Evolutionary conservation across 2,113 vertebrate genomes (phyloP), one percentile per base, ranked within the genome.

Genomic region (Bos indicus): DNA sequence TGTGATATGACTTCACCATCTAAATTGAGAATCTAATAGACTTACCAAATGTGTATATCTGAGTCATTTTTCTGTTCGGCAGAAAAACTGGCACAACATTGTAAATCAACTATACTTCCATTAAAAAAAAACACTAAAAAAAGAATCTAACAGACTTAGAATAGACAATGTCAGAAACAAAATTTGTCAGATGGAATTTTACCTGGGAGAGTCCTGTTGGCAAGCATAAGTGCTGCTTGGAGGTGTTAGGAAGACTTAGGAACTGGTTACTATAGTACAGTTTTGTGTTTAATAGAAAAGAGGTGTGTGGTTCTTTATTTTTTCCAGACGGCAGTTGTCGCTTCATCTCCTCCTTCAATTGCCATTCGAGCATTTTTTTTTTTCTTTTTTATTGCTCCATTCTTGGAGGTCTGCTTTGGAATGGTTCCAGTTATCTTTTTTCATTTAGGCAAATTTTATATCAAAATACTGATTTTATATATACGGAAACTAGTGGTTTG

Each of bases 371-470:
- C 97, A 87, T 96, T 97, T 98, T 80, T 26, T 98, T 97, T 52
- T 78, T 36, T 15, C 86, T 93, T 56, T 98, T 98, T 98, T 98
- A 98, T 98, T 98, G 98, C 98, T 98, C 97, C 97, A 96, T 98
- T 98, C 98, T 98, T 98, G 97, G 98, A 98, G 98, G 97, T 99
- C 98, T 98, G 98, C 97, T 98, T 98, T 99, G 98, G 98, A 99
- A 97, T 77, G 57, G 77, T 91, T 98, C 98, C 98, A 99, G 97
- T 98, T 99, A 98, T 98, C 97, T 98, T 98, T 98, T 80, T 98
- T 97, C 98, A 98, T 98, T 98, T 98, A 98, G 98, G 97, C 97
- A 98, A 99, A 98, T 98, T 99, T 98, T 98, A 98, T 98, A 98
- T 98, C 97, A 98, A 98, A 98, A 98, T 98, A 97, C 98, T 98